phyloP scores from a whole-genome alignment of 2,888 invertebrate species.

The Drosophila mimetica region DNA sequence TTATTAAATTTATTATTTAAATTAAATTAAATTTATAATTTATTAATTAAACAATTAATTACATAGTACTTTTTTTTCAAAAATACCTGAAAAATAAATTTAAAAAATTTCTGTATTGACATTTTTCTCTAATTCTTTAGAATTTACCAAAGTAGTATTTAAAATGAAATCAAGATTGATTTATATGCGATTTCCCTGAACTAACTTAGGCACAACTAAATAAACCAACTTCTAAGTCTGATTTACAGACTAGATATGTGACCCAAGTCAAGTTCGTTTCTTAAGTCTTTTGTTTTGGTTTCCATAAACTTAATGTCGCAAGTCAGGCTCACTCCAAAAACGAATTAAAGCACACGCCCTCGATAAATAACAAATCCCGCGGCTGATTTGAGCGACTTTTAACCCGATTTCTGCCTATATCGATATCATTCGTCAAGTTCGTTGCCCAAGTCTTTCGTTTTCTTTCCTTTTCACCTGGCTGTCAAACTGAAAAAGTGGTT shows the following conservation, averaged over 20 bases:
- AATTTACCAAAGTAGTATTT: neutral
- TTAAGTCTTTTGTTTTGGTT: conserved; percentile 59
- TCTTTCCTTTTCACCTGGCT: conserved; percentile 43
- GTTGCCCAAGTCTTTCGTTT: conserved; percentile 70
- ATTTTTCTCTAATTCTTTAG: no score
- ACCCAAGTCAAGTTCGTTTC: conserved; percentile 59
- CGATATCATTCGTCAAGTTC: conserved; percentile 60
- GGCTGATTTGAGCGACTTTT: neutral
- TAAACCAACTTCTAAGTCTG: neutral
- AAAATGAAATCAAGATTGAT: neutral
- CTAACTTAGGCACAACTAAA: neutral
- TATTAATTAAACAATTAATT: no score
- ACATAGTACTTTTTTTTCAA: no score
- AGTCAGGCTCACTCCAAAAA: neutral
- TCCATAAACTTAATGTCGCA: neutral
- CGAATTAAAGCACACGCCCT: conserved; percentile 1
- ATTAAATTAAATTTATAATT: no score
- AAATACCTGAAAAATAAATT: no score
- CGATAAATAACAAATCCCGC: neutral
- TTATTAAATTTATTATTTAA: no score
- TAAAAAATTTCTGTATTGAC: no score
- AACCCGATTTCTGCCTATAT: conserved; percentile 14
- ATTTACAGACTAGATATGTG: conserved; percentile 1
- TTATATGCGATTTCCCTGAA: neutral
- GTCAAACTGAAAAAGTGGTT: conserved; percentile 77